Evolutionary conservation across 2,113 vertebrate genomes (phyloP).

Genomic region (Caranx ignobilis): DNA sequence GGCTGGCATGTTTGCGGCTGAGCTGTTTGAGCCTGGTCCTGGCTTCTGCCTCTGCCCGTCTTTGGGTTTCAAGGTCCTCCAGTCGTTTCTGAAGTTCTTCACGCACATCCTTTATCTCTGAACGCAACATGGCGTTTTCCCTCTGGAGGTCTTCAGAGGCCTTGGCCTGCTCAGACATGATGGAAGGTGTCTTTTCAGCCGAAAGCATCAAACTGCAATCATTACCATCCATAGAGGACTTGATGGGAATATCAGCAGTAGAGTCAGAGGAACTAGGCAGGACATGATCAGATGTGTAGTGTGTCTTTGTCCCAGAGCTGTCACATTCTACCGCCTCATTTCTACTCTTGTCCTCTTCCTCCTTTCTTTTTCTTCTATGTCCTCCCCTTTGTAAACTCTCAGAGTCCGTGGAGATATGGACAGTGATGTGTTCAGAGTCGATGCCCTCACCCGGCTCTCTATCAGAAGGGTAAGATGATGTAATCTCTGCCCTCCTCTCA

Average conservation of each 20-base stretch:
- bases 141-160: constrained; percentile 66
- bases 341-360: constrained; percentile 15
- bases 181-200: constrained; percentile 7
- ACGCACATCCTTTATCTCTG: constrained; percentile 74
- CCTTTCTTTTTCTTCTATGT: constrained; percentile 21
- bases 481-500: constrained; percentile 29
- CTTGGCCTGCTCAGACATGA: background rate
- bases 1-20: constrained; percentile 77
- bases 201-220: background rate
- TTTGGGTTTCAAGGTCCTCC: constrained; percentile 83
- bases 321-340: constrained; percentile 21
- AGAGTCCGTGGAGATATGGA: constrained; percentile 49
- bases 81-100: constrained; percentile 80
- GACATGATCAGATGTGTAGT: background rate
- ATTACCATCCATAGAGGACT: background rate
- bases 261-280: background rate
- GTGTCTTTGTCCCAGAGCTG: background rate
- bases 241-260: background rate
- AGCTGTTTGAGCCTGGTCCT: constrained; percentile 84
- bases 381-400: constrained; percentile 42
- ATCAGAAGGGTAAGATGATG: constrained; percentile 69
- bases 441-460: constrained; percentile 86
- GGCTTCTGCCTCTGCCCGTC: constrained; percentile 81
- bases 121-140: constrained; percentile 74
- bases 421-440: constrained; percentile 79